A percentile compares a stretch with the other conserved stretches of the same genome.
These are phyloP conservation scores for Scophthalmus maximus DNA, from an alignment of 2,113 vertebrate genomes.

Conservation along the genomic window DNA sequence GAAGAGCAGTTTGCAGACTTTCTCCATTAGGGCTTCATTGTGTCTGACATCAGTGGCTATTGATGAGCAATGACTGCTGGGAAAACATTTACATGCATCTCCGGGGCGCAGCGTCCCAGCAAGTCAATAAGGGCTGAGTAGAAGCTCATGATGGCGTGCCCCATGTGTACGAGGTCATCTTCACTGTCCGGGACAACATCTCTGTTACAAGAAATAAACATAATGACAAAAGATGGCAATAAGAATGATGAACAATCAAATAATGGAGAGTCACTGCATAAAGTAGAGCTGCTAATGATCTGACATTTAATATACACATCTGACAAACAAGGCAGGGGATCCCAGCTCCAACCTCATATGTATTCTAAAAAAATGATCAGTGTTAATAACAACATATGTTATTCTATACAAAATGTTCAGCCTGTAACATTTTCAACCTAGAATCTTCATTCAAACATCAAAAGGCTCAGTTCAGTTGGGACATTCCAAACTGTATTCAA, in stretches of 20 bases:
- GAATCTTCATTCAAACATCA: too few relatives aligned
- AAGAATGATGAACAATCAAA: slow-evolving; percentile 11
- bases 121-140: slow-evolving; percentile 96
- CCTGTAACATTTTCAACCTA: too few relatives aligned
- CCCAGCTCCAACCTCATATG: background rate
- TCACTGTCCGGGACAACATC: slow-evolving; percentile 84
- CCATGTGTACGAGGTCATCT: slow-evolving; percentile 93
- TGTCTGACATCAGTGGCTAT: slow-evolving; percentile 26
- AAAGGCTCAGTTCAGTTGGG: too few relatives aligned
- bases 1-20: slow-evolving; percentile 1
- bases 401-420: too few relatives aligned
- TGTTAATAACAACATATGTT: background rate
- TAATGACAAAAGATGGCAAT: background rate
- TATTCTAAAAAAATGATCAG: slow-evolving; percentile 1
- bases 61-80: slow-evolving; percentile 15
- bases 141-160: slow-evolving; percentile 97
- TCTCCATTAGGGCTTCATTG: slow-evolving; percentile 24
- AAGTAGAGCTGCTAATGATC: background rate
- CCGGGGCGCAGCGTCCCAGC: slow-evolving; percentile 94
- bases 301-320: background rate
- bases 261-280: background rate
- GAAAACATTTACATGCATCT: slow-evolving; percentile 90
- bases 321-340: background rate
- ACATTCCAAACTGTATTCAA: too few relatives aligned
- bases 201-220: slow-evolving; percentile 72